These are phyloP conservation scores for Pelusios castaneus DNA, from an alignment of 2,113 vertebrate genomes.

Conservation along the genomic window DNA sequence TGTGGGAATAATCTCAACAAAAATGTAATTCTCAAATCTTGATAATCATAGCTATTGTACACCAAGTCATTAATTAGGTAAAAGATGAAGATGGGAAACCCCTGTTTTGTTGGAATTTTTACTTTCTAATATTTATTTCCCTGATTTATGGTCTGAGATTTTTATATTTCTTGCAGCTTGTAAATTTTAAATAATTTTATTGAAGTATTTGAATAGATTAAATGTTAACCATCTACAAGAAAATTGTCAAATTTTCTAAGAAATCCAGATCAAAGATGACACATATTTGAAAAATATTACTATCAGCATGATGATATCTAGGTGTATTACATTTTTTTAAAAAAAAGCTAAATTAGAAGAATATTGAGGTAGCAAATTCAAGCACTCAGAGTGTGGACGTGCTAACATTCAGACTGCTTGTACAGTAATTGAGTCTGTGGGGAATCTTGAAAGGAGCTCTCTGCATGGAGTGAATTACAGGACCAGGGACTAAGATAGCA, in stretches of 20 bases:
- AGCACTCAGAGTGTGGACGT: background rate
- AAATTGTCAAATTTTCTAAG: background rate
- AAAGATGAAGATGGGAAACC: background rate
- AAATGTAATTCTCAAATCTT: background rate
- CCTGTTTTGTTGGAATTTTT: background rate
- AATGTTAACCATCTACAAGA: background rate
- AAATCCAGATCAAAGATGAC: background rate
- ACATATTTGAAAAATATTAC: accelerated
- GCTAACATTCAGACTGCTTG: background rate
- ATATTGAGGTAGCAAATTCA: accelerated
- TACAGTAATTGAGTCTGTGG: background rate
- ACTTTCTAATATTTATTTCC: slow-evolving; percentile 6
- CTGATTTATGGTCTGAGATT: background rate
- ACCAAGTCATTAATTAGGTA: slow-evolving; percentile 47
- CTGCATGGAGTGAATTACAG: background rate
- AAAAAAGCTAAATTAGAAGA: background rate
- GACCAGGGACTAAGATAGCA: background rate
- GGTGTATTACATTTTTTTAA: accelerated
- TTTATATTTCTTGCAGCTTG: background rate
- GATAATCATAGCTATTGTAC: slow-evolving; percentile 10
- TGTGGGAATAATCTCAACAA: slow-evolving; percentile 31
- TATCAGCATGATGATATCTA: accelerated
- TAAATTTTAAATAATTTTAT: background rate
- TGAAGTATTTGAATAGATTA: background rate
- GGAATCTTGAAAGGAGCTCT: background rate